phyloP scores from a whole-genome alignment of 2,797 vertebrate genomes.

The Sylvia borin region DNA sequence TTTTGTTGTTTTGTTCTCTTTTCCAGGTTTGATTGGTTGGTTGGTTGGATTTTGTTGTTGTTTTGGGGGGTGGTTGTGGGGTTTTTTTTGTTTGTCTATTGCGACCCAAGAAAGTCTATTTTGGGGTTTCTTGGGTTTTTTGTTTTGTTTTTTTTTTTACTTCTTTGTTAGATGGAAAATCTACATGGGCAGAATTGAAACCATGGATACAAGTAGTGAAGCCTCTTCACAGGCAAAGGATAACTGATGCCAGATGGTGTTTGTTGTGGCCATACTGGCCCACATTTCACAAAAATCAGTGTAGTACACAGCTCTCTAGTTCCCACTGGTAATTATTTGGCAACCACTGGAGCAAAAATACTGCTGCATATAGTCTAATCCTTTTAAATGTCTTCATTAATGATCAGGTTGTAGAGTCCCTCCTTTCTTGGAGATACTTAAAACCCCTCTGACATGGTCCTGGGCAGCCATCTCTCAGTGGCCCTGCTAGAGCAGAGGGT shows the following conservation, averaged over 20 bases:
- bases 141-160: background rate
- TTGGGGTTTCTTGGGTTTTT: background rate
- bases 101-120: background rate
- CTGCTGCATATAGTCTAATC: background rate
- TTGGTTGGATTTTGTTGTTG: background rate
- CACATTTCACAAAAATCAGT: background rate
- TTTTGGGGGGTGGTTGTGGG: no score
- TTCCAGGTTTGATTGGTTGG: background rate
- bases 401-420: background rate
- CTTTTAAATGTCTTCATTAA: background rate
- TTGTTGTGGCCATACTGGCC: fast-evolving
- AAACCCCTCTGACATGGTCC: background rate
- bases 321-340: background rate
- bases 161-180: background rate
- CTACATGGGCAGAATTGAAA: background rate
- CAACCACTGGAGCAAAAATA: background rate
- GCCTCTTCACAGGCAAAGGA: background rate
- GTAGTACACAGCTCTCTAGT: background rate
- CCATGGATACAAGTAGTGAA: background rate
- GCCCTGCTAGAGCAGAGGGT: background rate
- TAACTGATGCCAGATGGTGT: background rate
- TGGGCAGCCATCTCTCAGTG: background rate
- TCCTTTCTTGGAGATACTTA: background rate
- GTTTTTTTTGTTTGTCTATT: background rate
- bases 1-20: background rate